Evolutionary conservation across 2,888 invertebrate species (phyloP).

Genomic region (Apamea monoglypha): DNA sequence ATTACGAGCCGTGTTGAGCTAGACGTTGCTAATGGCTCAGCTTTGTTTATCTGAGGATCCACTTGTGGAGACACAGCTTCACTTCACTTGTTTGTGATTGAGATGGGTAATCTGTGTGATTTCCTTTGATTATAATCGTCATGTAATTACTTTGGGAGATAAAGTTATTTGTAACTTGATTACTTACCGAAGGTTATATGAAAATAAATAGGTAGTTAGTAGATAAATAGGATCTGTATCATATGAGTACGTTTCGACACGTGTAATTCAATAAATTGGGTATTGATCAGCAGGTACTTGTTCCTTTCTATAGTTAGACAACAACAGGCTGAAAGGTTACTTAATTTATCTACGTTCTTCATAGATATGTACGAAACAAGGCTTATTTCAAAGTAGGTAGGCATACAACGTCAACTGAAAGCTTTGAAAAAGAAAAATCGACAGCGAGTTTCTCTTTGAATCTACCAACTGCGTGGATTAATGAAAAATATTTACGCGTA

Average conservation of each 20-base stretch:
- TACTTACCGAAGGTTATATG: background rate
- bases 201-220: background rate
- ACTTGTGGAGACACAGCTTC: conserved; percentile 4
- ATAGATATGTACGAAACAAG: background rate
- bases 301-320: background rate
- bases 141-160: conserved; percentile 18
- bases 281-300: background rate
- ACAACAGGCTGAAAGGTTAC: background rate
- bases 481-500: background rate
- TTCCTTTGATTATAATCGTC: conserved; percentile 18
- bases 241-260: background rate
- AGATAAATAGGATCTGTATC: background rate
- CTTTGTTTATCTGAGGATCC: conserved; percentile 35
- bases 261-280: background rate
- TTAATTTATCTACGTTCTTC: background rate
- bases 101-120: conserved; percentile 13
- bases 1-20: conserved; percentile 49
- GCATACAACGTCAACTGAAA: background rate
- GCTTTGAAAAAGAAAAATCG: background rate
- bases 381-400: background rate
- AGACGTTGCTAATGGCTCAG: conserved; percentile 42
- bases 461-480: background rate
- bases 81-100: conserved; percentile 4
- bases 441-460: background rate
- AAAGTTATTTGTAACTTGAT: conserved; percentile 7